Percentiles rank a stretch among this genome's conserved stretches.
These are phyloP conservation scores for Microcebus murinus DNA, from an alignment of 2,113 vertebrate genomes.

Conservation along the genomic window DNA sequence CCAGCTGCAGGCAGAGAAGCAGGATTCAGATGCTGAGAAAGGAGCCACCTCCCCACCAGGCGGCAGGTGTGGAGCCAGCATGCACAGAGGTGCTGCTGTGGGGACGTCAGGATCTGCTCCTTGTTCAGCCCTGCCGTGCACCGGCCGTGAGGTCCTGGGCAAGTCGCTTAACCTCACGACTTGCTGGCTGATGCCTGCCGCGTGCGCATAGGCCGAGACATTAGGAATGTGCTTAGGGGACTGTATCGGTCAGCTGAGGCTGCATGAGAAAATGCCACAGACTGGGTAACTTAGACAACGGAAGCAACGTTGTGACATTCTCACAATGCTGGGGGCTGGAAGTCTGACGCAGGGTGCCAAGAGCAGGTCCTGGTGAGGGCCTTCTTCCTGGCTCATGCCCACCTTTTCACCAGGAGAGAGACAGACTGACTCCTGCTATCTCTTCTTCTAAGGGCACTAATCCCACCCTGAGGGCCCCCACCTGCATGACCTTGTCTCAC, in stretches of 20 bases:
- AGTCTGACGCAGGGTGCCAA: rapidly evolving
- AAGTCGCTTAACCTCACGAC: not conserved
- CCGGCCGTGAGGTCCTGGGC: not conserved
- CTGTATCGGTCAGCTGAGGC: not conserved
- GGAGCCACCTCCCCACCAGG: not conserved
- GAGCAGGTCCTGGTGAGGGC: not conserved
- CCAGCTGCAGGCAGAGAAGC: not conserved
- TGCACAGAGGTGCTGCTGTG: rapidly evolving
- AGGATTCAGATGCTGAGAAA: not conserved
- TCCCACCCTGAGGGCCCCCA: no score
- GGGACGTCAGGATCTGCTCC: rapidly evolving
- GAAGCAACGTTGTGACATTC: not conserved
- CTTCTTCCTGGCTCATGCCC: no score
- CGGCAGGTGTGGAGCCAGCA: rapidly evolving
- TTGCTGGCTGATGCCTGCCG: not conserved
- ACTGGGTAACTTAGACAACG: no score
- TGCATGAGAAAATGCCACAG: not conserved
- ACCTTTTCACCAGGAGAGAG: not conserved
- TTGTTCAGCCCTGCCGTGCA: rapidly evolving
- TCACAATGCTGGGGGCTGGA: not conserved
- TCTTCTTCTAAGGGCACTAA: not conserved
- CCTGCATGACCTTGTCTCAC: not conserved
- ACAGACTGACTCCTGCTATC: not conserved
- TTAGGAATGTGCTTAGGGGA: rapidly evolving
- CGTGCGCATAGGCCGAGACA: rapidly evolving